phyloP scores from a whole-genome alignment of 2,113 vertebrate genomes.

The Carlito syrichta region DNA sequence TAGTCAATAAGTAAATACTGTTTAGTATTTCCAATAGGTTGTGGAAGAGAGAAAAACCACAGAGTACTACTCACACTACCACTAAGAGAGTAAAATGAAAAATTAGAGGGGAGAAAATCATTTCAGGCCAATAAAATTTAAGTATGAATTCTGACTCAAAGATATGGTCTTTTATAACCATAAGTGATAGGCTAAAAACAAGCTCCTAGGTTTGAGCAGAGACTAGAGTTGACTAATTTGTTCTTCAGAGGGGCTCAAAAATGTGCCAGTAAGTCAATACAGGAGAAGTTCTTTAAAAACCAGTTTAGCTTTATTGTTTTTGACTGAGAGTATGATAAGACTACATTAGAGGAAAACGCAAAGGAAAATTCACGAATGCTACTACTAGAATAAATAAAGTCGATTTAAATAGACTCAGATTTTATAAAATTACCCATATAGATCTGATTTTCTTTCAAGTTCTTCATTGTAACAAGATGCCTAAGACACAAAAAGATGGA shows the following conservation, averaged over 20 bases:
- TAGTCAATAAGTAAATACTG: neutral
- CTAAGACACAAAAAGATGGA: neutral
- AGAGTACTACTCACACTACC: neutral
- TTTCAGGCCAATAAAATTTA: constrained; percentile 18
- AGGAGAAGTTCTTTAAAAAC: constrained; percentile 6
- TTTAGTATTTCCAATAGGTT: neutral
- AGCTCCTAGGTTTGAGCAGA: neutral
- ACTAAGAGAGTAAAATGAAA: neutral
- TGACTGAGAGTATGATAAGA: neutral
- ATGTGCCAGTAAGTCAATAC: neutral
- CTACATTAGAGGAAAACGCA: neutral
- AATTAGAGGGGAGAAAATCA: neutral
- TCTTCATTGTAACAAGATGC: neutral
- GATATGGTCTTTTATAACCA: neutral
- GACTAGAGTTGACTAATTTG: neutral
- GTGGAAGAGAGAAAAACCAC: neutral
- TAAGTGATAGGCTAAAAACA: neutral
- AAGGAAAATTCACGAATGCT: neutral
- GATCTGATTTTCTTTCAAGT: neutral
- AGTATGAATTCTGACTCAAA: constrained; percentile 11
- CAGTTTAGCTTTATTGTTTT: neutral
- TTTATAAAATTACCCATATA: neutral
- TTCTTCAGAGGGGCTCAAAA: neutral
- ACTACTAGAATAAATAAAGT: neutral
- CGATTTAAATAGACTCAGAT: neutral